phyloP scores from a whole-genome alignment of 2,888 invertebrate genomes.

The Opisthograptis luteolata region DNA sequence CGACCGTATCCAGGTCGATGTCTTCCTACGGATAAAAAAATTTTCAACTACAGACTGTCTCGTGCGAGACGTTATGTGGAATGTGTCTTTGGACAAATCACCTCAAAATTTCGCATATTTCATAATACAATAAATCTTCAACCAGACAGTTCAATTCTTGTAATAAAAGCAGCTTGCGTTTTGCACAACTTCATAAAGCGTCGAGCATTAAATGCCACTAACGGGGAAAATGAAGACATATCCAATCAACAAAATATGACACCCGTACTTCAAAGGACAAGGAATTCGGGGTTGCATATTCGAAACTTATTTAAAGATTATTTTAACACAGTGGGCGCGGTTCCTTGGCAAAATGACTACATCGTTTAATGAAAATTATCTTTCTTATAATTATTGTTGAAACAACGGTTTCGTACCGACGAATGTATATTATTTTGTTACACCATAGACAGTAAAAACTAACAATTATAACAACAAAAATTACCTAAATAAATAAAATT shows the following conservation, averaged over 20 bases:
- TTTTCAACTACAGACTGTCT: conserved; percentile 26
- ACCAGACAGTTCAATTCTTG: conserved; percentile 10
- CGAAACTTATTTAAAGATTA: conserved; percentile 30
- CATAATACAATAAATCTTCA: conserved; percentile 20
- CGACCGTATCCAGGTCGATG: conserved; percentile 24
- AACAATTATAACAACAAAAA: not conserved
- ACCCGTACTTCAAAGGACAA: conserved; percentile 26
- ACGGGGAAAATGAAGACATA: conserved; percentile 25
- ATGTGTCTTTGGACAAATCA: conserved; percentile 20
- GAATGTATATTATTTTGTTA: conserved; percentile 25
- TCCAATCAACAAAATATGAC: conserved; percentile 26
- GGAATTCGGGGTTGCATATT: conserved; percentile 28
- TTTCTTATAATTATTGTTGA: conserved; percentile 28
- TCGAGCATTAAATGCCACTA: conserved; percentile 25
- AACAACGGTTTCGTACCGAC: conserved; percentile 30
- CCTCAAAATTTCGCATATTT: conserved; percentile 19
- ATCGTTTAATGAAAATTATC: conserved; percentile 30
- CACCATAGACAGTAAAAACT: not conserved
- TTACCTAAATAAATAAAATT: not conserved
- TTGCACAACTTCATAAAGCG: conserved; percentile 26
- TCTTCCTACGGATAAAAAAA: conserved; percentile 16
- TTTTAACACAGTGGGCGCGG: conserved; percentile 29
- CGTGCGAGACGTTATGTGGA: conserved; percentile 26
- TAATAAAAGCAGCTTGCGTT: conserved; percentile 21
- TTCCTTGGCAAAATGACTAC: conserved; percentile 31